Percentiles rank a stretch among this genome's conserved stretches.
Conservation (phyloP, 1,140 invertebrate genomes). For the Tachypleus tridentatus region DNA sequence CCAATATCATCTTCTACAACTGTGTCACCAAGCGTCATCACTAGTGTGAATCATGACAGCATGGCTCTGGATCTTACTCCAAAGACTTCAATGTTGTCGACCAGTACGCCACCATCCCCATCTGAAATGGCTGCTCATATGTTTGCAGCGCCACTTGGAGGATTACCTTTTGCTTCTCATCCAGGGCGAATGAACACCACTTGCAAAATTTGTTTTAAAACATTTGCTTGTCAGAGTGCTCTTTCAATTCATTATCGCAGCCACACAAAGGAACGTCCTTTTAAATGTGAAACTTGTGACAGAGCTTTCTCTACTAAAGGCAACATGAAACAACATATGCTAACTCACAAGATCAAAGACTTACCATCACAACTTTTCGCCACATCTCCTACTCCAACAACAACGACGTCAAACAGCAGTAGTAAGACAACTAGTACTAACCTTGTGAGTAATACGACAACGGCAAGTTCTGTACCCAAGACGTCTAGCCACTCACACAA, state of each 20-base stretch:
- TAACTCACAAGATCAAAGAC: conserved; percentile 92
- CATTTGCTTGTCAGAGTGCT: conserved; percentile 94
- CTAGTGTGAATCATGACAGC: not conserved
- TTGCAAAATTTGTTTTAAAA: conserved; percentile 73
- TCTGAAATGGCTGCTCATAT: conserved; percentile 39
- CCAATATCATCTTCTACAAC: not conserved
- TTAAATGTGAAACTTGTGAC: conserved; percentile 95
- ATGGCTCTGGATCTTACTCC: conserved; percentile 22
- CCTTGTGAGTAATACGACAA: not conserved
- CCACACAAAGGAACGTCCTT: conserved; percentile 96
- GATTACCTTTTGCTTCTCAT: conserved; percentile 83
- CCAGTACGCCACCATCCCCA: conserved; percentile 76
- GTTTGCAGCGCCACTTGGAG: conserved; percentile 34
- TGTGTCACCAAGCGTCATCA: conserved; percentile 6
- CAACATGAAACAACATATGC: conserved; percentile 95
- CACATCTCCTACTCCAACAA: conserved; percentile 18
- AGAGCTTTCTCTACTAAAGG: conserved; percentile 96
- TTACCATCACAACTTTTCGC: conserved; percentile 58
- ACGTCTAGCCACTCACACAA: too few relatives aligned
- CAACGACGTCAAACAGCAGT: conserved; percentile 36
- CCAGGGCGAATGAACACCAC: conserved; percentile 78
- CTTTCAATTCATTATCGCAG: conserved; percentile 95
- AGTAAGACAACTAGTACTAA: not conserved
- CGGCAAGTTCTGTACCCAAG: too few relatives aligned
- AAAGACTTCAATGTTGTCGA: conserved; percentile 8